These are phyloP conservation scores for Nixonia krombeini DNA, from an alignment of 1,140 invertebrate species.

Conservation along the genomic window DNA sequence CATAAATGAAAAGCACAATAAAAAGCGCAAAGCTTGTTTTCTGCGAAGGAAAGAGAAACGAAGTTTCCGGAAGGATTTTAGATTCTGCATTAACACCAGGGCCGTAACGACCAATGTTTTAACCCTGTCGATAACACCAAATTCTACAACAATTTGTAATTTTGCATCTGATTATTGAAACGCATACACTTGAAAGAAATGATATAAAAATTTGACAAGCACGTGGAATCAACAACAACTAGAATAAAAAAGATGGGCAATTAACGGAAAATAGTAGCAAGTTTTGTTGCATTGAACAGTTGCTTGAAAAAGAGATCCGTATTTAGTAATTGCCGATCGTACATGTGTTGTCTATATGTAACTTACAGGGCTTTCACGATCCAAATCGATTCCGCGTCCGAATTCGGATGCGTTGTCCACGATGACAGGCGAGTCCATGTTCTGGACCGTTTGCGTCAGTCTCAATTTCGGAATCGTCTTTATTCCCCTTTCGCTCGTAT, in stretches of 20 bases:
- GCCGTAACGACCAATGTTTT: neutral
- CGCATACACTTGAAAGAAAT: too few relatives aligned
- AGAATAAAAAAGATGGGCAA: too few relatives aligned
- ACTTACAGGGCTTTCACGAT: slow-evolving; percentile 65
- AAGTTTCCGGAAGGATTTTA: slow-evolving; percentile 9
- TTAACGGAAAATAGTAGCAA: too few relatives aligned
- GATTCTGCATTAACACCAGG: neutral
- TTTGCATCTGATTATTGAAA: too few relatives aligned
- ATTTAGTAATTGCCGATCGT: too few relatives aligned
- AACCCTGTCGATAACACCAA: too few relatives aligned
- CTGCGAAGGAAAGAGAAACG: slow-evolving; percentile 22
- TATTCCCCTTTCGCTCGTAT: slow-evolving; percentile 45
- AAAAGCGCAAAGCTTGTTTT: neutral
- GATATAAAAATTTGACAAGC: too few relatives aligned
- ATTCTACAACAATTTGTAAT: too few relatives aligned
- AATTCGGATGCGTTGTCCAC: slow-evolving; percentile 68
- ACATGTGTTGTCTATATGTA: too few relatives aligned
- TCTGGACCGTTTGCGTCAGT: slow-evolving; percentile 36
- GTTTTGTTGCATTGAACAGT: too few relatives aligned
- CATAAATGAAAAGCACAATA: neutral
- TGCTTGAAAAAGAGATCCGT: too few relatives aligned
- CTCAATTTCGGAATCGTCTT: slow-evolving; percentile 49
- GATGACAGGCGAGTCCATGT: slow-evolving; percentile 70
- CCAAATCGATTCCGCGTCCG: slow-evolving; percentile 65
- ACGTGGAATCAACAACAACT: too few relatives aligned